A percentile compares a stretch with the other conserved stretches of the same genome.
Conservation (phyloP, 2,113 vertebrate species). For the Anas platyrhynchos region DNA sequence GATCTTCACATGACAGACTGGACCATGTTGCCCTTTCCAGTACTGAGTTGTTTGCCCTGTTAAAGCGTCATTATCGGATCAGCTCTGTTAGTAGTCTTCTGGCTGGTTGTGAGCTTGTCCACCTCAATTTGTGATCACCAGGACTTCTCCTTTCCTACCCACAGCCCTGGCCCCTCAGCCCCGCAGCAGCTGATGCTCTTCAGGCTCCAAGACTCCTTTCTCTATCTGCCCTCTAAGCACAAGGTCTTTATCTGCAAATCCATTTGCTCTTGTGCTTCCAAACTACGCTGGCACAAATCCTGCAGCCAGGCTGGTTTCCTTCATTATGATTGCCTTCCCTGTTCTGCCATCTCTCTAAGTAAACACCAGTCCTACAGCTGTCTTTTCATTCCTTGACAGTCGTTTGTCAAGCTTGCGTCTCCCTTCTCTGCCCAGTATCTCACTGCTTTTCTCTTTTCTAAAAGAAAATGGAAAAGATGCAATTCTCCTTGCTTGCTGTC, state of each 20-base stretch:
- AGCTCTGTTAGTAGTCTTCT: not conserved
- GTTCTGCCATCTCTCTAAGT: not conserved
- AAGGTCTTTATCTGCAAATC: not conserved
- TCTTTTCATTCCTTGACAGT: not conserved
- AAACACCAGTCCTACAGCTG: not conserved
- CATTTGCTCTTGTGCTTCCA: not conserved
- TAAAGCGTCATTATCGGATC: accelerated
- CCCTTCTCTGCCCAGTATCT: not conserved
- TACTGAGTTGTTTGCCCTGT: accelerated
- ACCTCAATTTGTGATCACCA: accelerated
- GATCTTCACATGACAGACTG: not conserved
- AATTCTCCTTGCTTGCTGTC: not conserved
- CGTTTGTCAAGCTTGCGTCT: not conserved
- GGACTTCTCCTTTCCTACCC: not conserved
- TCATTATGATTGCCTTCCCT: not conserved
- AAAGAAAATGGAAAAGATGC: not conserved
- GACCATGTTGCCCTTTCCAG: accelerated
- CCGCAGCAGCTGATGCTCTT: not conserved
- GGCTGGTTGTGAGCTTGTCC: not conserved
- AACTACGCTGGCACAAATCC: not conserved
- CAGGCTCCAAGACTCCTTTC: not conserved
- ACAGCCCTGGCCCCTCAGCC: accelerated
- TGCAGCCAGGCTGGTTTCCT: not conserved
- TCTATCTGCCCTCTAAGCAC: not conserved
- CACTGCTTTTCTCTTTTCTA: not conserved